A percentile compares a stretch with the other conserved stretches of the same genome.
Evolutionary conservation across 2,797 vertebrate species (phyloP).

Genomic region (Phalloptychus januarius): DNA sequence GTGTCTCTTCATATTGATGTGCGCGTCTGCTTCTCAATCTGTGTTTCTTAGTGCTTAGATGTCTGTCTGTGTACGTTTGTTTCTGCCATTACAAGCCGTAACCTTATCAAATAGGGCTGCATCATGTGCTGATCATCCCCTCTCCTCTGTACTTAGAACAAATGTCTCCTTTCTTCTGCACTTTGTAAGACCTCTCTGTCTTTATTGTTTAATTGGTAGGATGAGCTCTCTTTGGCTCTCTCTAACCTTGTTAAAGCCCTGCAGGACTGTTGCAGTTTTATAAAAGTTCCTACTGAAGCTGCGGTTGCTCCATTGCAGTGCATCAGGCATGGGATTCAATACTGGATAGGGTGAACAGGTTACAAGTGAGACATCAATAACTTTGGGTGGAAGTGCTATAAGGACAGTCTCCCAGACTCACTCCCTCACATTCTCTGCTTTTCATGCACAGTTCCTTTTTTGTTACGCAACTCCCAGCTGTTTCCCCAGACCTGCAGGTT

Average conservation of each 20-base stretch:
- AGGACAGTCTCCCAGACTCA: slow-evolving; percentile 2
- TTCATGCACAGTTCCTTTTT: slow-evolving; percentile 22
- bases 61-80: slow-evolving; percentile 17
- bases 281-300: neutral
- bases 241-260: slow-evolving; percentile 10
- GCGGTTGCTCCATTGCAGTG: slow-evolving; percentile 1
- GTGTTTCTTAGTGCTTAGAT: slow-evolving; percentile 12
- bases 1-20: slow-evolving; percentile 14
- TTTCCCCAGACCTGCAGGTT: slow-evolving; percentile 16
- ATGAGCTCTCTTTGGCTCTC: slow-evolving; percentile 26
- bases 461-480: slow-evolving; percentile 42
- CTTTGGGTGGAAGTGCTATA: neutral
- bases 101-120: slow-evolving; percentile 60
- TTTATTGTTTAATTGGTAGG: slow-evolving; percentile 43
- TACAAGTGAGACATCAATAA: slow-evolving; percentile 9
- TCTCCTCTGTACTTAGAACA: slow-evolving; percentile 52
- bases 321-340: slow-evolving; percentile 8
- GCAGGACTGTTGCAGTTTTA: slow-evolving; percentile 12
- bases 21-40: slow-evolving; percentile 22
- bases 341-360: neutral
- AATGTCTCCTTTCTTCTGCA: slow-evolving; percentile 30
- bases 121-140: slow-evolving; percentile 78
- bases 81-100: slow-evolving; percentile 53
- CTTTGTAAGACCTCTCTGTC: slow-evolving; percentile 61
- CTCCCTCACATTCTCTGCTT: slow-evolving; percentile 3